phyloP scores from a whole-genome alignment of 1,140 invertebrate species.

The Meloidogyne hapla region DNA sequence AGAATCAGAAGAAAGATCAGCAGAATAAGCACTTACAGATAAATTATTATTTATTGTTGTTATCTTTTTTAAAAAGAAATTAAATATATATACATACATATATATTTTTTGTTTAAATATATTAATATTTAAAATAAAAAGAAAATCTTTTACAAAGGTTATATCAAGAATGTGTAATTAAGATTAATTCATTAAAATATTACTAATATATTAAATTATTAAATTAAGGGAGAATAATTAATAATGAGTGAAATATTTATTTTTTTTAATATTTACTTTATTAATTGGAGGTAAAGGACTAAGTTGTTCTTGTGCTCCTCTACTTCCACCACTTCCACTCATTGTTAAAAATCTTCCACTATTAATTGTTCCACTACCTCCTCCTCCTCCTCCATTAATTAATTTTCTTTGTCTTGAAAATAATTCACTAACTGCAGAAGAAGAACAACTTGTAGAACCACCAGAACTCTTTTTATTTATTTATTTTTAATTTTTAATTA shows the following conservation, averaged over 20 bases:
- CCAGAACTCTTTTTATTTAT: neutral
- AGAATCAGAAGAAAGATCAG: conserved; percentile 35
- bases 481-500: neutral
- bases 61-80: no score
- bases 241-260: neutral
- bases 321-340: neutral
- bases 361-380: neutral
- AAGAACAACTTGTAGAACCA: conserved; percentile 21
- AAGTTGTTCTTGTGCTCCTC: neutral
- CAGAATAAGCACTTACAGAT: conserved; percentile 31
- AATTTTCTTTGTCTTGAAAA: conserved; percentile 1
- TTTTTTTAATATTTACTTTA: conserved; percentile 7
- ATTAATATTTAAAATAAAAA: no score
- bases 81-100: no score
- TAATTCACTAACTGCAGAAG: conserved; percentile 8
- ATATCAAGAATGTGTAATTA: no score
- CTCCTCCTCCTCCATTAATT: neutral
- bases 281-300: conserved; percentile 7
- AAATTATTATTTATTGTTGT: neutral
- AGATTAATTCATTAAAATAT: no score
- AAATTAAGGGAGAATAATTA: no score
- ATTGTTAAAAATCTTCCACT: neutral
- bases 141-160: no score
- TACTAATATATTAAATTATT: no score
- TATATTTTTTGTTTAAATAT: no score